Evolutionary conservation across 2,888 invertebrate genomes (phyloP).

Genomic region (Acanthopleura granulata): DNA sequence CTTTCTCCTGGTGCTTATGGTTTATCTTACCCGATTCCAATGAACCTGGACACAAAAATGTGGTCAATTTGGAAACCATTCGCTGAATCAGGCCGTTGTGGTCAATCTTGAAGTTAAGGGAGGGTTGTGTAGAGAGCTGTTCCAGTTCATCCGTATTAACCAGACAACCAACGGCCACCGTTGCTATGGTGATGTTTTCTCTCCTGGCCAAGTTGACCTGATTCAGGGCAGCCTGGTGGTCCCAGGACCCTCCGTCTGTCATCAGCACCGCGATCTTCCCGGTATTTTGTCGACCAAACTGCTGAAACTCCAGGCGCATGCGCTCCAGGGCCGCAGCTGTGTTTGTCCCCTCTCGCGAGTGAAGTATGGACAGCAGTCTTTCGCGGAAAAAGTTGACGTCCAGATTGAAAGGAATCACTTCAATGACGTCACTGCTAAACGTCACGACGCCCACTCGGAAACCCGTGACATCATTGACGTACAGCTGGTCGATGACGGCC

Average conservation of each 20-base stretch:
- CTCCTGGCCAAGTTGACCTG: neutral
- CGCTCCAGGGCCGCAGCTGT: neutral
- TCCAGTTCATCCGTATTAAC: neutral
- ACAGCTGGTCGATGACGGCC: neutral
- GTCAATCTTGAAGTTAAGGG: neutral
- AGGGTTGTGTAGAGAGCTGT: neutral
- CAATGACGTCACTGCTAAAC: slow-evolving; percentile 13
- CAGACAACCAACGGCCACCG: slow-evolving; percentile 3
- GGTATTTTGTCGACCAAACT: neutral
- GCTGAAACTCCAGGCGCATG: neutral
- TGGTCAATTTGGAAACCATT: neutral
- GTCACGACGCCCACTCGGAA: slow-evolving; percentile 1
- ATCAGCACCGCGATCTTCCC: neutral
- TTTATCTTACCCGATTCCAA: neutral
- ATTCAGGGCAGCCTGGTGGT: neutral
- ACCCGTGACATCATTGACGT: neutral
- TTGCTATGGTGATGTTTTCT: neutral
- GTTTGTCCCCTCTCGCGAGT: slow-evolving; percentile 5
- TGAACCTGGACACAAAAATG: neutral
- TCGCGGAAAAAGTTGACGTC: neutral
- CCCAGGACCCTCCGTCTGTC: slow-evolving; percentile 14
- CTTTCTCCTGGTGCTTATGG: neutral
- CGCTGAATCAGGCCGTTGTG: slow-evolving; percentile 3
- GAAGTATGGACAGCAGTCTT: neutral
- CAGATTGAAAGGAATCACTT: neutral